Base-by-base conservation (phyloP, 2,797 vertebrate species). In the Gallinago stenura region DNA sequence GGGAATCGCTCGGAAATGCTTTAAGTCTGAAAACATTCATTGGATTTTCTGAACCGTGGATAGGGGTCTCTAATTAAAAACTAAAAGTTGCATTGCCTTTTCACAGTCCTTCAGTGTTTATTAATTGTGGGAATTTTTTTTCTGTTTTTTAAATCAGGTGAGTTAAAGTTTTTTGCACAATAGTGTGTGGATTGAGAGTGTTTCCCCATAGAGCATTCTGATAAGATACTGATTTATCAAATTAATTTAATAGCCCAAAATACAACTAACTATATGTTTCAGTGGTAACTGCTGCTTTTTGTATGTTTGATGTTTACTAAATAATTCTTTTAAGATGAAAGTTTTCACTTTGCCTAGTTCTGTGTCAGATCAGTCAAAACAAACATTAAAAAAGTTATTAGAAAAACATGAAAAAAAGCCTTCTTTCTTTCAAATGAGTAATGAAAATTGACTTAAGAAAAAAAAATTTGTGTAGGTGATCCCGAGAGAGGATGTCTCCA, bases 381-480 rank as follows among this genome's bases (percentile, higher is more conserved):
- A 66, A 69, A 26, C 35, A 70, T 51, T 57, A 6, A 39, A 78
- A 48, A 65, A 57, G 4, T 17, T 21, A 31, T 72, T 69, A 60
- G 33, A 58, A 91, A 89, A 91, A 68, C 30, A 61, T 6, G 16
- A 7, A 10, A 60, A 58, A 54, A 60, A 2, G 0, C 6, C 17
- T 14, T 53, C 41, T 33, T 58, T 26, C 50, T 75, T 69, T 54
- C 39, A 10, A 7, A 11, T 8, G 11, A 69, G 62, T 37, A 76
- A 91, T 66, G 72, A 91, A 94, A 96, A 96, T 84, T 90, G 87
- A 86, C 91, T 94, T 93, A 41, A 35, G 28, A 43, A 46, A 82
- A 22, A 54, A 60, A 31, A 21, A 51, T 30, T 1, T 48, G 26
- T 5, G 30, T n/a, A 43, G 92, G 75, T 43, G 69, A 43, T 80